Percentiles rank a stretch among this genome's conserved stretches.
These are phyloP conservation scores for Oscheius sp. DNA, from an alignment of 2,888 invertebrate genomes.

Conservation along the genomic window DNA sequence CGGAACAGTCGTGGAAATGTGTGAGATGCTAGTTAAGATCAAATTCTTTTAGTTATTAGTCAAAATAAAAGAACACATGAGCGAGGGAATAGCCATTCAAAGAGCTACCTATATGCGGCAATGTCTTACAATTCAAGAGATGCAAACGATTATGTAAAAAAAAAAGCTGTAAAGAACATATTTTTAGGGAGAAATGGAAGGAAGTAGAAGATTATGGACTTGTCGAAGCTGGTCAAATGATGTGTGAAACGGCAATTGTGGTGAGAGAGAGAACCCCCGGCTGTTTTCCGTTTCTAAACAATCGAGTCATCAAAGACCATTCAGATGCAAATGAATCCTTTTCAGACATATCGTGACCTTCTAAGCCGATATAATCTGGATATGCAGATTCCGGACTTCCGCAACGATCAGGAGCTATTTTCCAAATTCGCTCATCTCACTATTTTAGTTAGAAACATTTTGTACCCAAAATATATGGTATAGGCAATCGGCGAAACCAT, in stretches of 20 bases:
- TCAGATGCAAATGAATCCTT: background rate
- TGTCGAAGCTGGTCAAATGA: slow-evolving; percentile 49
- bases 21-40: slow-evolving; percentile 33
- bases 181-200: slow-evolving; percentile 44
- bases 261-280: slow-evolving; percentile 29
- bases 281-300: background rate
- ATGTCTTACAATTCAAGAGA: slow-evolving; percentile 56
- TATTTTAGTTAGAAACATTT: slow-evolving; percentile 41
- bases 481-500: slow-evolving; percentile 63
- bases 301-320: background rate
- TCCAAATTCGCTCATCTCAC: slow-evolving; percentile 50
- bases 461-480: background rate
- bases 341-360: slow-evolving; percentile 49
- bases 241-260: slow-evolving; percentile 53
- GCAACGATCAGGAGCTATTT: slow-evolving; percentile 44
- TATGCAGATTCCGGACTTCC: slow-evolving; percentile 43
- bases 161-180: background rate
- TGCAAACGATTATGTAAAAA: slow-evolving; percentile 35
- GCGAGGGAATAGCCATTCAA: slow-evolving; percentile 62
- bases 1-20: slow-evolving; percentile 59
- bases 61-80: slow-evolving; percentile 56
- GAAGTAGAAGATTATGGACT: slow-evolving; percentile 53
- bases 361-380: slow-evolving; percentile 47
- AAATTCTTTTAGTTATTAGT: slow-evolving; percentile 45
- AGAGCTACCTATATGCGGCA: slow-evolving; percentile 59